Evolutionary conservation across 2,113 vertebrate species (phyloP).

Genomic region (Alligator sinensis): DNA sequence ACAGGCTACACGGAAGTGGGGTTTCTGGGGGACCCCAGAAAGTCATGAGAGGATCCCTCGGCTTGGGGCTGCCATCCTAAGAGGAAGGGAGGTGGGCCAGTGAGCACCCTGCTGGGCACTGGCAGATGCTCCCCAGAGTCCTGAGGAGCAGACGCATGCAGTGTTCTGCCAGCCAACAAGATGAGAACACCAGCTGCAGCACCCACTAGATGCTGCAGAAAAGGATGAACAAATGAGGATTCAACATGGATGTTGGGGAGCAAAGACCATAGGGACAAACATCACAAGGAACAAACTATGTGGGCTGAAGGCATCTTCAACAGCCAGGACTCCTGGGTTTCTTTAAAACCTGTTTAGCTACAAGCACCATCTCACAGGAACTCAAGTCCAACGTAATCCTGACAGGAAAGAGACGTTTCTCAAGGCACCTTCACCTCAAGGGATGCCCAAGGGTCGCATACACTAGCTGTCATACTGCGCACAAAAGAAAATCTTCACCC

Average conservation of each 20-base stretch:
- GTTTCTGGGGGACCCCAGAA: neutral
- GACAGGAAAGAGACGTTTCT: neutral
- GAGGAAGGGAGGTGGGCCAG: too few species aligned
- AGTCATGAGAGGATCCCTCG: too few species aligned
- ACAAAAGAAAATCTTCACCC: neutral
- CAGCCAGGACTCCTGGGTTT: neutral
- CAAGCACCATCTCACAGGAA: neutral
- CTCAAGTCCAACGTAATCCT: neutral
- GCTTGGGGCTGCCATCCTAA: too few species aligned
- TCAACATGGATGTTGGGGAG: neutral
- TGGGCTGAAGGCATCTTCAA: neutral
- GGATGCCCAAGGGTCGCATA: neutral
- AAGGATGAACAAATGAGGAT: neutral
- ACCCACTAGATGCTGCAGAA: neutral
- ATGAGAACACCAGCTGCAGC: neutral
- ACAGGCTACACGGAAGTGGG: neutral
- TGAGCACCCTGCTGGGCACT: accelerated
- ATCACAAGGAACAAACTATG: neutral
- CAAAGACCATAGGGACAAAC: neutral
- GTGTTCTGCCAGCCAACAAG: neutral
- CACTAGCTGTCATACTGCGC: neutral
- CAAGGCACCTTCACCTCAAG: neutral
- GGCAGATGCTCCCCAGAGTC: too few species aligned
- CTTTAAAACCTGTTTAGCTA: neutral
- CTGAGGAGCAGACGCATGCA: neutral